Percentiles rank a stretch among this genome's conserved stretches.
These are phyloP conservation scores for Sarotherodon lohbergeri DNA, from an alignment of 2,113 vertebrate genomes.

Conservation along the genomic window DNA sequence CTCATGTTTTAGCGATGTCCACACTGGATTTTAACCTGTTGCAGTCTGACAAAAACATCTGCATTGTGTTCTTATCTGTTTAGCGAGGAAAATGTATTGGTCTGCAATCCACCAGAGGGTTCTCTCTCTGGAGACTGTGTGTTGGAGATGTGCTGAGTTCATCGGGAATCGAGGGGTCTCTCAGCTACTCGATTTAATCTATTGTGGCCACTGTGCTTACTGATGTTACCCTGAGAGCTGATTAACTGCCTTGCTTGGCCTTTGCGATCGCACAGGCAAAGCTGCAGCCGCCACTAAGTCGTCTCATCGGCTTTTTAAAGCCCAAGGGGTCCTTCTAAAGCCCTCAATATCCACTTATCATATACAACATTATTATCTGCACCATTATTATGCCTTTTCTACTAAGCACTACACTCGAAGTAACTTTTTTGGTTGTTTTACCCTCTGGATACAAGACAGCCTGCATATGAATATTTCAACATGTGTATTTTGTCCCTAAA, in stretches of 20 bases:
- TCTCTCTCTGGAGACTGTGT: not conserved
- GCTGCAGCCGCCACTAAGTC: not conserved
- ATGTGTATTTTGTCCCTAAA: conserved; percentile 38
- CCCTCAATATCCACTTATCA: conserved; percentile 34
- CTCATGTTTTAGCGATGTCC: not conserved
- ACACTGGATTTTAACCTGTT: not conserved
- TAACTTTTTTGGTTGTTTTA: conserved; percentile 1
- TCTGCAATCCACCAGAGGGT: not conserved
- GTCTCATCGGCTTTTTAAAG: not conserved
- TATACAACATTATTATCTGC: conserved; percentile 23
- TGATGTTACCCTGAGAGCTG: conserved; percentile 42
- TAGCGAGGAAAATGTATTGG: not conserved
- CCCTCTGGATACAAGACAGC: conserved; percentile 22
- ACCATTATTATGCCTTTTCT: not conserved
- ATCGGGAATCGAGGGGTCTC: not conserved
- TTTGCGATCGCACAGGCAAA: not conserved
- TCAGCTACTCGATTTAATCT: not conserved
- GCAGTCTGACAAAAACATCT: not conserved
- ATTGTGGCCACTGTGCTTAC: conserved; percentile 7
- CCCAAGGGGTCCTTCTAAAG: conserved; percentile 12
- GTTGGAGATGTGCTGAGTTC: not conserved
- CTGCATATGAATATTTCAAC: conserved; percentile 41
- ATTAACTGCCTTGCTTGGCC: conserved; percentile 36
- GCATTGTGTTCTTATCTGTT: not conserved
- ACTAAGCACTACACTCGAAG: not conserved